phyloP scores from a whole-genome alignment of 2,113 vertebrate species.

The Siniperca chuatsi region DNA sequence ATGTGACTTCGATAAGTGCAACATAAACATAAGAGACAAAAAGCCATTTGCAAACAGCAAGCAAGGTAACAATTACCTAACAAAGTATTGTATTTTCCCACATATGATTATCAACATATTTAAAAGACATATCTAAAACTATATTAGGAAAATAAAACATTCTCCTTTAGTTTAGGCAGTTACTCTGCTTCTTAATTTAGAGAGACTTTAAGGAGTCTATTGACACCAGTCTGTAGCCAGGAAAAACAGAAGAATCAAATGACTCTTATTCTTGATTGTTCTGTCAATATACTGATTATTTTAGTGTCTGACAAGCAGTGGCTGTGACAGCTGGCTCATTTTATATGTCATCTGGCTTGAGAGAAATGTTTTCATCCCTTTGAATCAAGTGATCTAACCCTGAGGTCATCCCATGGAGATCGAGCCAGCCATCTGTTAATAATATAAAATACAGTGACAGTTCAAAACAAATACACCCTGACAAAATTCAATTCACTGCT shows the following conservation, averaged over 20 bases:
- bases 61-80: conserved; percentile 7
- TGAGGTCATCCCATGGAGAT: conserved; percentile 32
- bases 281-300: conserved; percentile 40
- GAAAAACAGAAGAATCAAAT: background rate
- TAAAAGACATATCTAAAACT: conserved; percentile 1
- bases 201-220: background rate
- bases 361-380: conserved; percentile 38
- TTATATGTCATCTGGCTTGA: conserved; percentile 39
- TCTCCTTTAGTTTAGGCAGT: background rate
- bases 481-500: conserved; percentile 20
- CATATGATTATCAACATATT: background rate
- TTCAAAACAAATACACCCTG: conserved; percentile 19
- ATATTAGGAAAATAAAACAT: background rate
- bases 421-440: conserved; percentile 47
- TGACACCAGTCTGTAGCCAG: background rate
- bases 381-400: conserved; percentile 46
- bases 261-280: conserved; percentile 6
- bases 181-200: background rate
- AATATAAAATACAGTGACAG: conserved; percentile 46
- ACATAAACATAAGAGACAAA: conserved; percentile 10
- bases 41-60: conserved; percentile 6
- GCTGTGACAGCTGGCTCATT: conserved; percentile 58
- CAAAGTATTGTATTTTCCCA: background rate
- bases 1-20: conserved; percentile 29
- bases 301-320: conserved; percentile 34